These are phyloP conservation scores for Bugulina stolonifera DNA, from an alignment of 2,888 invertebrate genomes.

Conservation along the genomic window DNA sequence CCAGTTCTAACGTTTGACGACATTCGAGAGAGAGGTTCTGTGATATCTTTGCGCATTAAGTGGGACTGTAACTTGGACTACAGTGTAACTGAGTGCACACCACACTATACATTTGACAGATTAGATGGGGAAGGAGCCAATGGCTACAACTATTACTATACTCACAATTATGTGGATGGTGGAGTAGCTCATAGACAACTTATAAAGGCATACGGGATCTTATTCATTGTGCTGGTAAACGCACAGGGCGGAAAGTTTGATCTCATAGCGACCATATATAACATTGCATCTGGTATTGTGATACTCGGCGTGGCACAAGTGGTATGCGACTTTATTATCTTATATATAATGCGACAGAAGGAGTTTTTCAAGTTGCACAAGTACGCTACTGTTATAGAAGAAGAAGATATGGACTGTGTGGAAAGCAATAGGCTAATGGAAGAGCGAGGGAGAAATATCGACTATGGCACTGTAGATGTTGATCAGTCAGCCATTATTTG, in stretches of 20 bases:
- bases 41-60: slow-evolving; percentile 54
- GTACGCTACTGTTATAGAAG: not conserved
- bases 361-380: not conserved
- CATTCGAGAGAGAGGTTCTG: slow-evolving; percentile 43
- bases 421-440: not conserved
- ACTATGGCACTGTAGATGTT: not conserved
- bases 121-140: slow-evolving; percentile 48
- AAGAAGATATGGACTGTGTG: not conserved
- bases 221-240: slow-evolving; percentile 54
- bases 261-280: slow-evolving; percentile 54
- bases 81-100: slow-evolving; percentile 51
- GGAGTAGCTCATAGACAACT: slow-evolving; percentile 49
- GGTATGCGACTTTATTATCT: slow-evolving; percentile 18
- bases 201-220: slow-evolving; percentile 55
- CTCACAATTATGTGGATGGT: slow-evolving; percentile 48
- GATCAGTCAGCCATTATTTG: too few species aligned
- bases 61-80: slow-evolving; percentile 57
- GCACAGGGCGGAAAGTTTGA: slow-evolving; percentile 57
- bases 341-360: not conserved
- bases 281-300: slow-evolving; percentile 57
- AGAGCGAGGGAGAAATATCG: not conserved
- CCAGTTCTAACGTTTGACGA: slow-evolving; percentile 17
- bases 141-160: slow-evolving; percentile 36
- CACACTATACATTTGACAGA: slow-evolving; percentile 54
- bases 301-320: slow-evolving; percentile 41